Evolutionary conservation across 2,113 vertebrate species (phyloP).

Genomic region (Cynocephalus volans): DNA sequence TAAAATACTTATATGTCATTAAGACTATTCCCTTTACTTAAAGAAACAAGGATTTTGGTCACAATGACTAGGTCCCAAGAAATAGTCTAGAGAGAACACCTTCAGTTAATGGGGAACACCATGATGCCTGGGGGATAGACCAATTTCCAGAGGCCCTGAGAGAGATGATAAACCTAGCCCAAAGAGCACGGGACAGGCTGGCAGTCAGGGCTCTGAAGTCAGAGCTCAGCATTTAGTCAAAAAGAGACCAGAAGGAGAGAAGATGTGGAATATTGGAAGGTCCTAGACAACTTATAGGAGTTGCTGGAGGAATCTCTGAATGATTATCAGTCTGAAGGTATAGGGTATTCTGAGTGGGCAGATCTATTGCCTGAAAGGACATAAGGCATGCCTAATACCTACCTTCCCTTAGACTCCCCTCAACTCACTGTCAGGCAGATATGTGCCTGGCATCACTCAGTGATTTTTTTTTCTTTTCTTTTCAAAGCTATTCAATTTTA

Average conservation of each 20-base stretch:
- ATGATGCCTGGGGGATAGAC: not conserved
- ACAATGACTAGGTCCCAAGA: not conserved
- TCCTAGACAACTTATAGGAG: not conserved
- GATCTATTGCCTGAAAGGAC: not conserved
- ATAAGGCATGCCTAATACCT: not conserved
- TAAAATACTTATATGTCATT: slow-evolving; percentile 10
- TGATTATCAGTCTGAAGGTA: not conserved
- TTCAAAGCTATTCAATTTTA: too few species aligned
- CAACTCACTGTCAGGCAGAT: not conserved
- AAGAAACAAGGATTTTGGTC: slow-evolving; percentile 8
- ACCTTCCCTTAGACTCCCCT: not conserved
- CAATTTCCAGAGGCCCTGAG: slow-evolving; percentile 4
- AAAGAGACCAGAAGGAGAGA: not conserved
- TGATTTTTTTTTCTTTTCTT: too few species aligned
- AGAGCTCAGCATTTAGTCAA: not conserved
- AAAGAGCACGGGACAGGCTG: not conserved
- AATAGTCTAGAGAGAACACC: not conserved
- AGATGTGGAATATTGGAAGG: not conserved
- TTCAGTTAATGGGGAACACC: not conserved
- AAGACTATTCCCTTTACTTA: not conserved
- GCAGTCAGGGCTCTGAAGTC: not conserved
- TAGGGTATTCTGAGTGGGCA: not conserved
- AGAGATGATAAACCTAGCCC: not conserved
- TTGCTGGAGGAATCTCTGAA: not conserved
- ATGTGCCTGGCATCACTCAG: too few species aligned